Conservation (phyloP, 2,888 invertebrate species). For the Amblyjoppa fuscipennis region DNA sequence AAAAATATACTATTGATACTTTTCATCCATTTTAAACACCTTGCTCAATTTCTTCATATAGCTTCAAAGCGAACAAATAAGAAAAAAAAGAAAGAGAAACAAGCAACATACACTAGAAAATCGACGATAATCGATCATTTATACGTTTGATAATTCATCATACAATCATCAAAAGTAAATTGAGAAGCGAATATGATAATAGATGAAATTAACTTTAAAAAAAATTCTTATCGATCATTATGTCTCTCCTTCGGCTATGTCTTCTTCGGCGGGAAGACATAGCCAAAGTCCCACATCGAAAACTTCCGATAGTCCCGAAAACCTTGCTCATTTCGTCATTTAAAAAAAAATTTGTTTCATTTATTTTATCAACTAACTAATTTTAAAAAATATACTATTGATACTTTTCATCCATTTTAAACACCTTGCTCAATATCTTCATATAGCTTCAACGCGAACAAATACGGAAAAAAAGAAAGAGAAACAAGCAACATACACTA, state of each 20-base stretch:
- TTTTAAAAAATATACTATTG: neutral
- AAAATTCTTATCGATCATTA: no score
- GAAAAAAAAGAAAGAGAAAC: constrained; percentile 3
- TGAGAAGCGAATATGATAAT: constrained; percentile 8
- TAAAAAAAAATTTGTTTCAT: no score
- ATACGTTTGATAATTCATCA: constrained; percentile 26
- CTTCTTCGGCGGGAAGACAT: constrained; percentile 71
- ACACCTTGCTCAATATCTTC: constrained; percentile 73
- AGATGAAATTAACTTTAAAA: constrained; percentile 3
- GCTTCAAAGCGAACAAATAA: constrained; percentile 61
- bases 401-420: constrained; percentile 26
- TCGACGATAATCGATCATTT: constrained; percentile 20
- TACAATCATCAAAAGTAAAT: constrained; percentile 20
- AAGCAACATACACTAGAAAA: constrained; percentile 2
- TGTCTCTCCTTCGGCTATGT: no score
- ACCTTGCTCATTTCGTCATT: constrained; percentile 67
- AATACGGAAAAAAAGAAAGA: constrained; percentile 1
- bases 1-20: neutral
- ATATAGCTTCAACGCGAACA: constrained; percentile 67
- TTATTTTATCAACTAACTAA: neutral
- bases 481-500: constrained; percentile 1
- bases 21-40: constrained; percentile 66
- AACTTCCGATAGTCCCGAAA: constrained; percentile 71
- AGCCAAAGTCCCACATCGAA: constrained; percentile 76
- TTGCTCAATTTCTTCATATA: constrained; percentile 74